phyloP scores from a whole-genome alignment of 1,140 invertebrate genomes.

The Samia ricini region DNA sequence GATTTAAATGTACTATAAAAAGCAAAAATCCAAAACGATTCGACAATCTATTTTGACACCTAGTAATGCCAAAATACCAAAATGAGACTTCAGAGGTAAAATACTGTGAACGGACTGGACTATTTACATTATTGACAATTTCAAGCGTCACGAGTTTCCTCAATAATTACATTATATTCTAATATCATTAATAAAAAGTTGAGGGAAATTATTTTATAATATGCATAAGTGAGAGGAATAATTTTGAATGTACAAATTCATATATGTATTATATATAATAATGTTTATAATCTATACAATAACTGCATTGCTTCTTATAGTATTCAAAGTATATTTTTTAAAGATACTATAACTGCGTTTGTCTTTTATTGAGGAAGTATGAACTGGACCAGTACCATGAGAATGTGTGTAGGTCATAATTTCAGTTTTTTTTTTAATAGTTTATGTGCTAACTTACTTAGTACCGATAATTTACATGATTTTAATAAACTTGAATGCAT shows the following conservation, averaged over 20 bases:
- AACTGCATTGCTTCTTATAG: slow-evolving; percentile 11
- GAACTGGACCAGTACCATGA: neutral
- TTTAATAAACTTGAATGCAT: neutral
- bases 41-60: too few species aligned
- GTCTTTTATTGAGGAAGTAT: slow-evolving; percentile 13
- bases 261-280: neutral
- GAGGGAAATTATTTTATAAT: too few species aligned
- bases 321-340: slow-evolving; percentile 19
- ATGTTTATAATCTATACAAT: neutral
- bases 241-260: neutral
- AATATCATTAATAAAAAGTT: too few species aligned
- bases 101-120: too few species aligned
- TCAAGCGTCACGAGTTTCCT: too few species aligned
- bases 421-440: neutral
- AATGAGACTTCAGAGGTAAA: too few species aligned
- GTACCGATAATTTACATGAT: neutral
- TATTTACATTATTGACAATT: too few species aligned
- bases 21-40: too few species aligned
- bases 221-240: too few species aligned
- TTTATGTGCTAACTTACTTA: neutral
- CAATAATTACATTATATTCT: too few species aligned
- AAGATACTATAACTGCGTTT: neutral
- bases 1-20: too few species aligned
- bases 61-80: too few species aligned
- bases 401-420: neutral